Evolutionary conservation across 2,113 vertebrate species (phyloP).

Genomic region (Terrapene triunguis): DNA sequence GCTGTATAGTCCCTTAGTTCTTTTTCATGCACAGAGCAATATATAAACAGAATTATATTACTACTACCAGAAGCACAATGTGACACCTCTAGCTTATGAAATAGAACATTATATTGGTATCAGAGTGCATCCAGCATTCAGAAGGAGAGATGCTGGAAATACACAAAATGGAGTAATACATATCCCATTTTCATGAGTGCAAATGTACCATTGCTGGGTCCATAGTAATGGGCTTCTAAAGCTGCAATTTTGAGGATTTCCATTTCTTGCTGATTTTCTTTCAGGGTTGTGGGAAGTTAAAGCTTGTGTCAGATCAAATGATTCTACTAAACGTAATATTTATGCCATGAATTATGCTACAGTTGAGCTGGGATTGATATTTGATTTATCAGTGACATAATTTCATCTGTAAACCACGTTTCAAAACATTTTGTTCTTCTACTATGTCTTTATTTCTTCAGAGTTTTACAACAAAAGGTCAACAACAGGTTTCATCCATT

Average conservation of each 20-base stretch:
- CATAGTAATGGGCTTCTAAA: not conserved
- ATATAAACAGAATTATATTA: not conserved
- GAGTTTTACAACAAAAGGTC: not conserved
- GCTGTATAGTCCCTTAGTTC: not conserved
- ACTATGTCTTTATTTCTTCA: not conserved
- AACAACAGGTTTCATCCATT: not conserved
- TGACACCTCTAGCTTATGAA: not conserved
- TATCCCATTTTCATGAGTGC: not conserved
- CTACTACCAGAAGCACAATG: not conserved
- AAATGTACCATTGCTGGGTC: not conserved
- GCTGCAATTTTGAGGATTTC: constrained; percentile 11
- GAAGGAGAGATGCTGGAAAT: not conserved
- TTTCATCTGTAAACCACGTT: not conserved
- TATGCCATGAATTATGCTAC: not conserved
- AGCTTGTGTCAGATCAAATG: not conserved
- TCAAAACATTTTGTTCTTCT: not conserved
- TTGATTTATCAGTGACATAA: not conserved
- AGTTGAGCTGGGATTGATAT: not conserved
- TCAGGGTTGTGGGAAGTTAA: not conserved
- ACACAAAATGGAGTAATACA: not conserved
- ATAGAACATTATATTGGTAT: not conserved
- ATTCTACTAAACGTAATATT: not conserved
- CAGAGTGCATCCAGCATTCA: not conserved
- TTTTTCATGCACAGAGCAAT: not conserved
- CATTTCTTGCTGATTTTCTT: not conserved